Base-by-base conservation (phyloP, 2,888 invertebrate species). In the Limnephilus marmoratus region DNA sequence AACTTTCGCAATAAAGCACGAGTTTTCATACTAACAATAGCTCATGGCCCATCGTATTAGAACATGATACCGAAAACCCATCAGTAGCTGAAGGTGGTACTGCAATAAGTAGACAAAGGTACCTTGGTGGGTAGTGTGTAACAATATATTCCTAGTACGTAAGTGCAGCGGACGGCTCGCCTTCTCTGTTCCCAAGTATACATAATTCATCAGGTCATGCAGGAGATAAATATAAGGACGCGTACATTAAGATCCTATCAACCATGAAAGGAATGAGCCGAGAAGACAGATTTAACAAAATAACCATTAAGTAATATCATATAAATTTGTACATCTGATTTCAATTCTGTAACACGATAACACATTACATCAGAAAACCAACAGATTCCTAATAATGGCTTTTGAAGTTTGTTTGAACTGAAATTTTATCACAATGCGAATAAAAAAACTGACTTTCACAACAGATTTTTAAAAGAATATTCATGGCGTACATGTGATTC, bases 211-310 rank as follows among this genome's bases (percentile, higher is more conserved):
- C 83, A 83, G 83, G 83, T 37, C 83, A 83, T 7, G 83, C 18
- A 18, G 37, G 41, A 83, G 31, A 83, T 34, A 83, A 34, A 83
- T 37, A 5, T 83, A 34, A 83, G 41, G 83, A 41, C 83, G 83
- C 41, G 37, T 37, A 83, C 83, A 83, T 83, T 83, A 83, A 83
- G 83, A 83, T 83, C n/a, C 41, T 83, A 83, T 83, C 83, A 3
- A 24, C 24, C 83, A 37, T n/a, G 24, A n/a, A 68, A 68, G 68
- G n/a, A 68, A 68, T 68, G 7, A 68, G 18, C 68, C 68, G 68
- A n/a, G 68, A 68, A n/a, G 68, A 68, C 68, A 24, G 24, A 68
- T 68, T 9, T 24, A 68, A 68, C n/a, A n/a, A 68, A 68, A 68
- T n/a, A 68, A 68, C 68, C 68, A 68, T 68, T 68, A 68, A 68